phyloP scores from a whole-genome alignment of 2,888 invertebrate genomes.

The Eupithecia insigniata region DNA sequence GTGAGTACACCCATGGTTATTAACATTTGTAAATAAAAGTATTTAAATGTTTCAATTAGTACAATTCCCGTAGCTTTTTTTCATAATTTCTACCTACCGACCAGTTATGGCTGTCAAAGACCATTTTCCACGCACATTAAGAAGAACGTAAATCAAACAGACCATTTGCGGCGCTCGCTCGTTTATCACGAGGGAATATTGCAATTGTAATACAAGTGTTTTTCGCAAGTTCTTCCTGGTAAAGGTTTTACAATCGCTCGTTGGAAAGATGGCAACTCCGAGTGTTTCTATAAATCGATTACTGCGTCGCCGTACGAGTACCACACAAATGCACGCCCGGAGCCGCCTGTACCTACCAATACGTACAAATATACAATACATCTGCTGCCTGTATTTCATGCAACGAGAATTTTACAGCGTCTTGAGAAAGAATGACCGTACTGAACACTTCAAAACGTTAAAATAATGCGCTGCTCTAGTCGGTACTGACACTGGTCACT shows the following conservation, averaged over 20 bases:
- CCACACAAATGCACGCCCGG: too few species aligned
- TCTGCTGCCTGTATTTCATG: not conserved
- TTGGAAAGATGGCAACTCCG: not conserved
- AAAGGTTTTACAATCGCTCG: not conserved
- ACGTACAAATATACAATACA: not conserved
- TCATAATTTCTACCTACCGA: not conserved
- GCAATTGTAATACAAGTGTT: slow-evolving; percentile 5
- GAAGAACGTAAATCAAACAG: slow-evolving; percentile 1
- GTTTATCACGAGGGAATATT: slow-evolving; percentile 1
- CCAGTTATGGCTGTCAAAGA: not conserved
- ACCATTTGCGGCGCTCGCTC: not conserved
- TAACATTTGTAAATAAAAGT: too few species aligned
- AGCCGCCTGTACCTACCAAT: too few species aligned
- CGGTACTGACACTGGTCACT: not conserved
- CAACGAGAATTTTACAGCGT: not conserved
- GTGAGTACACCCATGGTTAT: not conserved
- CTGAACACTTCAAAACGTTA: not conserved
- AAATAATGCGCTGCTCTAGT: not conserved
- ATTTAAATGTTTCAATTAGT: not conserved
- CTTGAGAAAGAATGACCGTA: not conserved
- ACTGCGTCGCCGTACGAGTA: too few species aligned
- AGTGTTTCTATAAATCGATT: slow-evolving; percentile 18
- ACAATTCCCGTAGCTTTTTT: not conserved
- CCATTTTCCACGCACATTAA: not conserved
- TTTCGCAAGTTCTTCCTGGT: not conserved